Percentiles rank a stretch among this genome's conserved stretches.
phyloP scores from a whole-genome alignment of 2,797 vertebrate species.

The Lophius americanus region DNA sequence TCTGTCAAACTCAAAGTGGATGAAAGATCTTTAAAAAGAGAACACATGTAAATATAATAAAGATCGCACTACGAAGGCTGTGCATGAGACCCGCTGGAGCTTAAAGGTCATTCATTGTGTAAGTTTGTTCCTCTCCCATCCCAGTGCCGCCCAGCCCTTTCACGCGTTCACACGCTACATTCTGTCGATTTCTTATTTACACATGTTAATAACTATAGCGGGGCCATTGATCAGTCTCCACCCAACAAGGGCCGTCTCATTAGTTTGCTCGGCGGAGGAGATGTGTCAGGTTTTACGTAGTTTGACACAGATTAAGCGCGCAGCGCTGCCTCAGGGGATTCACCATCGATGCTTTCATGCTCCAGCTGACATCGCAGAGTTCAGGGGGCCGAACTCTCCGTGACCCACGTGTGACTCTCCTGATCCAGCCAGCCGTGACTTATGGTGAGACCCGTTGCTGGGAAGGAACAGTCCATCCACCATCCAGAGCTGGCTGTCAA shows the following conservation, averaged over 20 bases:
- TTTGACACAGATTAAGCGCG: slow-evolving; percentile 70
- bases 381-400: slow-evolving; percentile 62
- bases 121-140: background rate
- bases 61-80: no score
- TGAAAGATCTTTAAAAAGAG: no score
- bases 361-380: slow-evolving; percentile 63
- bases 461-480: slow-evolving; percentile 1
- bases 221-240: slow-evolving; percentile 49
- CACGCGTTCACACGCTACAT: slow-evolving; percentile 14
- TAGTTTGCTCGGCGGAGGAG: slow-evolving; percentile 35
- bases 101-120: slow-evolving; percentile 20
- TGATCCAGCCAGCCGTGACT: slow-evolving; percentile 52
- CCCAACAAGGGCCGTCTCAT: slow-evolving; percentile 36
- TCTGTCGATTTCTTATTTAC: slow-evolving; percentile 56
- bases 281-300: slow-evolving; percentile 39
- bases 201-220: slow-evolving; percentile 36
- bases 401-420: slow-evolving; percentile 66
- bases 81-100: background rate
- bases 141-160: slow-evolving; percentile 5
- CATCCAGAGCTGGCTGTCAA: slow-evolving; percentile 32
- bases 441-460: slow-evolving; percentile 38
- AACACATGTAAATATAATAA: no score
- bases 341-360: slow-evolving; percentile 57
- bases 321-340: slow-evolving; percentile 50
- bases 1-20: no score